phyloP scores from a whole-genome alignment of 2,888 invertebrate genomes.

The Lycia hirtaria region DNA sequence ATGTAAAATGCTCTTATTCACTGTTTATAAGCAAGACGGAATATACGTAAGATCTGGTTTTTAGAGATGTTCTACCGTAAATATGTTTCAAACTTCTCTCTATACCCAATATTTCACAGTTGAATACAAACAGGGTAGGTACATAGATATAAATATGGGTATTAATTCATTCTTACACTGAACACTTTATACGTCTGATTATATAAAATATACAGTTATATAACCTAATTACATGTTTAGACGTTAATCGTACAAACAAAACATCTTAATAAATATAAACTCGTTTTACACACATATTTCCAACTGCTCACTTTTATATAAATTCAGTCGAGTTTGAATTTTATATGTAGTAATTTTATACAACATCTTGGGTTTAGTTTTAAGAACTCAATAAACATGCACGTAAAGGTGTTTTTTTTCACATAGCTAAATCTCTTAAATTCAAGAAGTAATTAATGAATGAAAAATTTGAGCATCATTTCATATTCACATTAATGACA shows the following conservation, averaged over 20 bases:
- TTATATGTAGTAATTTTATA: not conserved
- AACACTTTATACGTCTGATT: not conserved
- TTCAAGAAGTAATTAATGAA: not conserved
- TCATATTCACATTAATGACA: conserved; percentile 22
- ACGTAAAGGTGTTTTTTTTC: not conserved
- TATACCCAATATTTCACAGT: too few species aligned
- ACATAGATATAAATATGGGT: not conserved
- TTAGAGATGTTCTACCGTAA: too few species aligned
- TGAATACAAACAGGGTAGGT: not conserved
- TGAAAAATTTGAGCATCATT: conserved; percentile 25
- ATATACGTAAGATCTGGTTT: too few species aligned
- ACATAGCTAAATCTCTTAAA: not conserved
- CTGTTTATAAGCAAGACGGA: too few species aligned
- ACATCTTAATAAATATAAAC: not conserved
- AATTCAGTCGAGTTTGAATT: not conserved
- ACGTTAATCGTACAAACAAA: not conserved
- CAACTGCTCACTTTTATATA: not conserved
- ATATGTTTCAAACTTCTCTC: too few species aligned
- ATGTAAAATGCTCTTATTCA: too few species aligned
- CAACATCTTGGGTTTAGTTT: not conserved
- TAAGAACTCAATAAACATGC: not conserved
- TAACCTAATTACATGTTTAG: conserved; percentile 1
- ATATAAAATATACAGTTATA: conserved; percentile 1
- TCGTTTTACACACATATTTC: not conserved
- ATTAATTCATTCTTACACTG: not conserved